phyloP scores from a whole-genome alignment of 2,888 invertebrate species.

The Drosophila diplacantha region DNA sequence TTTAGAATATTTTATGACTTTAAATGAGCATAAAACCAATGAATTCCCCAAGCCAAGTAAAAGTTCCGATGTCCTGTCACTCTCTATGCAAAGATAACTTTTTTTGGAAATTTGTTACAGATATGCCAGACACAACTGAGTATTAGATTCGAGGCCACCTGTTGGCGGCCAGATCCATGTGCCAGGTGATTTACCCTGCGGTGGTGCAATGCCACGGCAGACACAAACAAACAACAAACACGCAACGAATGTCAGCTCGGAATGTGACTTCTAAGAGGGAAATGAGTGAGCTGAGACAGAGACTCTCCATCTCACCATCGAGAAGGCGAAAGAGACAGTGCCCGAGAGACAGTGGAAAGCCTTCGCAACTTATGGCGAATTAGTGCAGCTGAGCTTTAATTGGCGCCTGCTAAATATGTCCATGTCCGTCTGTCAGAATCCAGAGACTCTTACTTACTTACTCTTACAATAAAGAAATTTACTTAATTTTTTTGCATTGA shows the following conservation, averaged over 20 bases:
- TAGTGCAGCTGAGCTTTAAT: constrained; percentile 65
- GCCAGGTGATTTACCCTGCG: constrained; percentile 22
- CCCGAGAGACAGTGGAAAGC: constrained; percentile 44
- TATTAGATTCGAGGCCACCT: constrained; percentile 9
- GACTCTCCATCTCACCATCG: constrained; percentile 2
- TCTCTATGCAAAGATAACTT: background rate
- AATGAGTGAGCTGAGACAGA: constrained; percentile 6
- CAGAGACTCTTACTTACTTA: constrained; percentile 4
- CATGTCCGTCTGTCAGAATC: constrained; percentile 33
- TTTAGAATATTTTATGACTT: too few relatives aligned
- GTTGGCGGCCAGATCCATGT: constrained; percentile 2
- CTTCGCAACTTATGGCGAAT: constrained; percentile 64
- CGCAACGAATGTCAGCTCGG: constrained; percentile 55
- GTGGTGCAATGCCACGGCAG: constrained; percentile 3
- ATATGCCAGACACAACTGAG: constrained; percentile 1
- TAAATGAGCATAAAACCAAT: background rate
- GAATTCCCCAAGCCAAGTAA: background rate
- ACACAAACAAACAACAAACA: constrained; percentile 41
- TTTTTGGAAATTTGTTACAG: constrained; percentile 6
- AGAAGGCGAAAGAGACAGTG: constrained; percentile 40
- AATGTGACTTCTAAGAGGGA: constrained; percentile 36
- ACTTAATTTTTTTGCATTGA: constrained; percentile 27
- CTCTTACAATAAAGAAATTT: constrained; percentile 29
- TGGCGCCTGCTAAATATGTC: constrained; percentile 44
- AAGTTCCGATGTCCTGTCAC: background rate